phyloP scores from a whole-genome alignment of 2,113 vertebrate species.

The Microtus pennsylvanicus region DNA sequence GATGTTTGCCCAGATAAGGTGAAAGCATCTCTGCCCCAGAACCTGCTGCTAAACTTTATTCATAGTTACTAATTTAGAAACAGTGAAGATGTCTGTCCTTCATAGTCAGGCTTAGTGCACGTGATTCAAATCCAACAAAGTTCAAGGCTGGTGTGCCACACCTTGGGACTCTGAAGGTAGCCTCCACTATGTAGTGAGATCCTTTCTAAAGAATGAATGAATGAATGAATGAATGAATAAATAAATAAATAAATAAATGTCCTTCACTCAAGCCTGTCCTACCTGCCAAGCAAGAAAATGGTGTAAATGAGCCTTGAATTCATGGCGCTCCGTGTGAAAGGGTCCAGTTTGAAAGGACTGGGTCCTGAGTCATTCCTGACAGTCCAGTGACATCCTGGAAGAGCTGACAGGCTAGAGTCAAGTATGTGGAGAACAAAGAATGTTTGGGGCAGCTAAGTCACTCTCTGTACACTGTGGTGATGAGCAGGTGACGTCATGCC shows the following conservation, averaged over 20 bases:
- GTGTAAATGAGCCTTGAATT: neutral
- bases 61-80: neutral
- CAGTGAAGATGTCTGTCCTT: neutral
- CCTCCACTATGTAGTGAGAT: neutral
- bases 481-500: neutral
- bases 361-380: rapidly evolving
- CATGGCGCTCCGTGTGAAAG: neutral
- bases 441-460: too few relatives aligned
- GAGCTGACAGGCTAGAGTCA: neutral
- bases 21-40: neutral
- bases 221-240: too few relatives aligned
- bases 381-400: neutral
- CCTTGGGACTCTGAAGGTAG: neutral
- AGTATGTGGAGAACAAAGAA: neutral
- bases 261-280: neutral
- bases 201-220: too few relatives aligned
- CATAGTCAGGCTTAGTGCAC: neutral
- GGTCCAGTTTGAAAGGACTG: neutral
- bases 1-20: neutral
- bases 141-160: neutral
- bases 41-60: neutral
- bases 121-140: too few relatives aligned
- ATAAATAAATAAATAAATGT: too few relatives aligned
- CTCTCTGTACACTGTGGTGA: neutral
- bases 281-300: neutral